Evolutionary conservation across 2,888 invertebrate species (phyloP), one percentile per base, ranked within the genome.

Genomic region (Brenthis daphne): DNA sequence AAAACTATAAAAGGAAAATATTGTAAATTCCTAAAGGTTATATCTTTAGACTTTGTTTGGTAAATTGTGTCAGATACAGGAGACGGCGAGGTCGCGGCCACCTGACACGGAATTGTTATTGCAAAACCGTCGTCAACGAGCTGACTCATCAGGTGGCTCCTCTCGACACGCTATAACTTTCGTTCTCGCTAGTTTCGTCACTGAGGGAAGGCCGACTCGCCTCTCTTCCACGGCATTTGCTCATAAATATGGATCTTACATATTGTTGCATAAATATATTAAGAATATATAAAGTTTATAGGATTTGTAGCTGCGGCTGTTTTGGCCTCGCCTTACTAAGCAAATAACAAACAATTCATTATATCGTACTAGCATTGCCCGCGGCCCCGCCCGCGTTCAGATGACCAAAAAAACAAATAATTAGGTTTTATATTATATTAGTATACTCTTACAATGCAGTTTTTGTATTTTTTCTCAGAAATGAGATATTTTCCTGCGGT

Each of bases 61-160:
- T 43, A 43, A 43, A 43, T 43, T 8, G 37, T 43, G 37, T 43
- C 37, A 43, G 37, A 11, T 43, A 29, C 37, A 2, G 37, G 37
- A 43, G 37, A 43, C 37, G 37, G 37, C 57, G 50, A 50, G 65
- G 61, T 48, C 61, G 60, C 47, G 13, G 53, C 6, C 57, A 54
- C 29, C 13, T 53, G 61, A 55, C 37, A 47, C 58, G 54, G 60
- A 33, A 50, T 33, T 37, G 66, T 20, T n/a, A 14, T 67, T 50
- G 50, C 67, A 61, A 37, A 55, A 48, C 61, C 14, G 48, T 51
- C 60, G 33, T 55, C 55, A 55, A 55, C 29, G 24, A 55, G 55
- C 33, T 67, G 67, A 61, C 20, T 61, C 67, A 67, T 20, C 50
- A n/a, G 14, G 65, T n/a, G 48, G n/a, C 13, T 64, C 55, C 11